Evolutionary conservation across 2,113 vertebrate genomes (phyloP).

Genomic region (Xenopus borealis): DNA sequence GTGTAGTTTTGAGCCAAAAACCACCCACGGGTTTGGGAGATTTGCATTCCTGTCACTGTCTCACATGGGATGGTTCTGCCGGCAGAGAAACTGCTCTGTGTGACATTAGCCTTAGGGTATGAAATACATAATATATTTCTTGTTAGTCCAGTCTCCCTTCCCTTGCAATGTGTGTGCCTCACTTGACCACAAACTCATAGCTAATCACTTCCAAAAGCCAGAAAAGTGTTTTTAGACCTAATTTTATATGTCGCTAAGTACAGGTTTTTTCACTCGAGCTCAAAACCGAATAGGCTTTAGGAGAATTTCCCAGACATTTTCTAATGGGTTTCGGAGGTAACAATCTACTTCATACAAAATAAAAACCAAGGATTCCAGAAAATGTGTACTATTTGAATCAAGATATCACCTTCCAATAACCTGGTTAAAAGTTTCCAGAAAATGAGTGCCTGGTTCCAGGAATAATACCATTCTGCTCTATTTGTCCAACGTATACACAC

Average conservation of each 20-base stretch:
- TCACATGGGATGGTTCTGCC: too few species aligned
- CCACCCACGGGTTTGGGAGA: too few species aligned
- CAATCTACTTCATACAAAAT: not conserved
- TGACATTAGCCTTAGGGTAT: too few species aligned
- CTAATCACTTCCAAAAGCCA: not conserved
- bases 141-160: not conserved
- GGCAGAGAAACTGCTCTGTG: too few species aligned
- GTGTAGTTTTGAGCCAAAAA: too few species aligned
- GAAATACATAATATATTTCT: not conserved
- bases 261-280: not conserved
- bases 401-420: not conserved
- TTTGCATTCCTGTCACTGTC: too few species aligned
- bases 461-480: not conserved
- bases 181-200: not conserved
- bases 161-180: not conserved
- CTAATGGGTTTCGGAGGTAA: not conserved
- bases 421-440: not conserved
- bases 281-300: not conserved
- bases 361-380: not conserved
- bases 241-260: not conserved
- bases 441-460: not conserved
- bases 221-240: not conserved
- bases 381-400: not conserved
- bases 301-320: not conserved
- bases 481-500: not conserved